These are phyloP conservation scores for Brachionus sp. DNA, from an alignment of 1,140 invertebrate genomes.

Conservation along the genomic window DNA sequence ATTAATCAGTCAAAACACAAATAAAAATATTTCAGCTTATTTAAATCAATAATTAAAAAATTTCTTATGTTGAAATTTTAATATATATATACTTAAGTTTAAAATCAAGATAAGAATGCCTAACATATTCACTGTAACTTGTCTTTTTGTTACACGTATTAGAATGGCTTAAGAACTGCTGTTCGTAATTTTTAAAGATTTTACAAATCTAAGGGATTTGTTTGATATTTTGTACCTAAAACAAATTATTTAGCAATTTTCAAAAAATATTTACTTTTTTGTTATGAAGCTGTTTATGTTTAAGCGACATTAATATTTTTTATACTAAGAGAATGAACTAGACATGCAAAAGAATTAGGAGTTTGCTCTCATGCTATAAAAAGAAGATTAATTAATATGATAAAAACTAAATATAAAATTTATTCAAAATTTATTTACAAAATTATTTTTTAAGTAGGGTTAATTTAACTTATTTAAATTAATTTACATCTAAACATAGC, in stretches of 20 bases:
- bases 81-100: background rate
- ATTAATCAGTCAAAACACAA: background rate
- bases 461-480: background rate
- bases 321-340: too few relatives aligned
- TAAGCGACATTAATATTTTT: background rate
- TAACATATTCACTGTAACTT: too few relatives aligned
- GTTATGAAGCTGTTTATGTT: background rate
- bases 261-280: too few relatives aligned
- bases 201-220: too few relatives aligned
- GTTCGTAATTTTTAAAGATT: too few relatives aligned
- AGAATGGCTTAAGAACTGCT: too few relatives aligned
- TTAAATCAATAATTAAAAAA: background rate
- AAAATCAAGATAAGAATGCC: too few relatives aligned
- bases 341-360: too few relatives aligned
- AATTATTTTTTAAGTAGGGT: background rate
- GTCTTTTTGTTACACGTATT: too few relatives aligned
- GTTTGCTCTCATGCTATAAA: too few relatives aligned
- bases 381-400: background rate
- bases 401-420: background rate
- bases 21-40: background rate
- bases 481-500: conserved; percentile 58
- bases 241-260: too few relatives aligned
- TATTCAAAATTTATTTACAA: background rate
- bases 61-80: background rate
- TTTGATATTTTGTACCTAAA: too few relatives aligned